Evolutionary conservation across 2,888 invertebrate genomes (phyloP), one percentile per base, ranked within the genome.

Genomic region (Tetropium fuscum): DNA sequence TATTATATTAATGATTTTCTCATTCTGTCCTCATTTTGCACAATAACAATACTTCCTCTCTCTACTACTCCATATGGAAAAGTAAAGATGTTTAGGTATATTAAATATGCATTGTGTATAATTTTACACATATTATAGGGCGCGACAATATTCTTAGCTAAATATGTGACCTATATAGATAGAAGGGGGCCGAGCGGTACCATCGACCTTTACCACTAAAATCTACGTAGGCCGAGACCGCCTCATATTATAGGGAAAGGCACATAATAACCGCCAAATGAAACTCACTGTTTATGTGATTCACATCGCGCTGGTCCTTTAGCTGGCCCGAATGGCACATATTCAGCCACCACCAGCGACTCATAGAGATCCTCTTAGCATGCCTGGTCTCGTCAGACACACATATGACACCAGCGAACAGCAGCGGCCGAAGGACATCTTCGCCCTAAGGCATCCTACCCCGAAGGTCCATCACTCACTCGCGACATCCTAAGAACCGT

Each of bases 311-410:
- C 8, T 30, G 62, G 43, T 59, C 54, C 43, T 65, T 75, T 82
- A 87, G 70, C 83, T 74, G 77, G 73, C 80, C 80, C 70, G 85
- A 84, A 73, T 85, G 86, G 84, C 87, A 88, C 76, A 86, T 82
- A 76, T 87, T 87, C 74, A 88, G 81, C 76, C 87, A 83, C 87
- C 87, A 87, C 87, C 87, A 88, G 66, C 87, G 85, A 73, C 87
- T 87, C 81, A 87, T 86, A 66, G 66, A 68, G 63, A 54, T 56
- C 45, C 16, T 40, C 44, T 60, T 61, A 57, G 58, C 49, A 49
- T 51, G 49, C 57, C 57, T 43, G 48, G 49, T 13, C 51, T 54
- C 55, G 40, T 48, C 58, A 40, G 34, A 32, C 44, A 34, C 22
- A 59, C 43, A 36, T 5, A 18, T 36, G 41, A 22, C 43, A 32